A percentile compares a stretch with the other conserved stretches of the same genome.
Conservation (phyloP, 2,888 invertebrate species). For the Coenonympha glycerion region DNA sequence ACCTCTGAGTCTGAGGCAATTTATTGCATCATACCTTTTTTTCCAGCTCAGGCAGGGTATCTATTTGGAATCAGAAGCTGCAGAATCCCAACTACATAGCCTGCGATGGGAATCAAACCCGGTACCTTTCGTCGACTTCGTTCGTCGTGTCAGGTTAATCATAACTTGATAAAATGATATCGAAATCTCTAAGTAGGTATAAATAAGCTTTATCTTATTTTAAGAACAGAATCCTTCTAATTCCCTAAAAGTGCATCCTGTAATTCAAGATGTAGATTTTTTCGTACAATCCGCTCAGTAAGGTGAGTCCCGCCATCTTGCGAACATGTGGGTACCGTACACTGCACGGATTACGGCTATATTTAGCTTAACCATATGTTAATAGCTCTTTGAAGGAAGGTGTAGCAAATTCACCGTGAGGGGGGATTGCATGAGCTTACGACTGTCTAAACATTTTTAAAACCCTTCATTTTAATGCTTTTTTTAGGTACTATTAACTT, state of each 20-base stretch:
- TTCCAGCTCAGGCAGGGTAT: no score
- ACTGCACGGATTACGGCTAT: slow-evolving; percentile 50
- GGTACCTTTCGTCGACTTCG: no score
- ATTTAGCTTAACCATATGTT: slow-evolving; percentile 69
- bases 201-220: slow-evolving; percentile 10
- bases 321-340: slow-evolving; percentile 62
- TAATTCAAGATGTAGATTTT: slow-evolving; percentile 66
- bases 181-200: no score
- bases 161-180: no score
- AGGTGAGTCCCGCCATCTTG: slow-evolving; percentile 65
- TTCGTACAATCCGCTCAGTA: slow-evolving; percentile 63
- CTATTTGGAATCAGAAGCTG: no score
- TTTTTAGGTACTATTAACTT: neutral
- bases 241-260: slow-evolving; percentile 64
- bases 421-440: slow-evolving; percentile 33
- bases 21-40: no score
- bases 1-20: no score
- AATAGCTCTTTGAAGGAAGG: slow-evolving; percentile 45
- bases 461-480: neutral
- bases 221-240: slow-evolving; percentile 38
- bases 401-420: slow-evolving; percentile 31
- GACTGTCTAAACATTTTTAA: slow-evolving; percentile 16
- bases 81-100: no score
- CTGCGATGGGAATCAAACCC: no score
- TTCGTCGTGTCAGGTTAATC: no score